Base-by-base conservation (phyloP, 2,113 vertebrate genomes). In the Motacilla alba region DNA sequence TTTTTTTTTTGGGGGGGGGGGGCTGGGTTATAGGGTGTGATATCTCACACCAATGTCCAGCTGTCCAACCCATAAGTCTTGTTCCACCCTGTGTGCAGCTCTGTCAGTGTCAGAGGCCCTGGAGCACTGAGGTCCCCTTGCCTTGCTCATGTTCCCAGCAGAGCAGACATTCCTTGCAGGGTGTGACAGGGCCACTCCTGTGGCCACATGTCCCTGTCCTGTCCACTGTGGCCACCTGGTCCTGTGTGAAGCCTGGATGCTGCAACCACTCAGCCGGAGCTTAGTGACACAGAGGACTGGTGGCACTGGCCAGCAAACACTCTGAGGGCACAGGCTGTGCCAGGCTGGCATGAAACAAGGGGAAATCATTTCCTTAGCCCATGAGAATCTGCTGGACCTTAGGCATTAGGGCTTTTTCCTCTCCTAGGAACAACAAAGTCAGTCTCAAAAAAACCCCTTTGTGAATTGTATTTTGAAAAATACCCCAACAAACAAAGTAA, bases 351-450 rank as follows among this genome's bases (percentile, higher is more conserved):
- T 37, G 46, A 70, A 86, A 47, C 22, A 49, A 13, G 18, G 23
- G 30, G 15, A 91, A 89, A 50, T 46, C 0, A 23, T 90, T 76
- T 93, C 52, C 30, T 66, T 52, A 68, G 35, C 27, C 24, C n/a
- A 7, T 10, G 28, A 83, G 37, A 64, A 72, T 90, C 55, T 72
- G 13, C 19, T 81, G 72, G 35, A 88, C 14, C 50, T 70, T 20
- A 43, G 63, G n/a, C 21, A 14, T 5, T 58, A 10, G 2, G 0
- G 9, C 2, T 24, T 64, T 26, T 39, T 31, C 2, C 4, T 30
- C 30, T 17, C 11, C 1, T 12, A 43, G 46, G 41, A 89, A 11
- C 62, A 82, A 66, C 22, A 79, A 89, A 91, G 58, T 43, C 50
- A 30, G 30, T n/a, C 39, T 89, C 41, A 81, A 82, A 88, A 80